Evolutionary conservation across 2,888 invertebrate species (phyloP).

Genomic region (Caenorhabditis macrosperma): DNA sequence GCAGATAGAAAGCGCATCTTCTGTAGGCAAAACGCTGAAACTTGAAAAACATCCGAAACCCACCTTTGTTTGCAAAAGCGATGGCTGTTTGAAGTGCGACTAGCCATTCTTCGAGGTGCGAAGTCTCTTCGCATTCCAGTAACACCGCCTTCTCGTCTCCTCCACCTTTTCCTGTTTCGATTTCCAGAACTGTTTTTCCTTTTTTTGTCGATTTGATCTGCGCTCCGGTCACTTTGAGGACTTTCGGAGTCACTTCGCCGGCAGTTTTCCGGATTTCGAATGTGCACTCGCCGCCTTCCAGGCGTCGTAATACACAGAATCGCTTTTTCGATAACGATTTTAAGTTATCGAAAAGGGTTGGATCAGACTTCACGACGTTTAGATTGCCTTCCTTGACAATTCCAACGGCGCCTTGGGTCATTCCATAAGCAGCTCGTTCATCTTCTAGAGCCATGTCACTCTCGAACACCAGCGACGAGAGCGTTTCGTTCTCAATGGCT

Average conservation of each 20-base stretch:
- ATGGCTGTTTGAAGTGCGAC: slow-evolving; percentile 65
- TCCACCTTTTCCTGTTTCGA: slow-evolving; percentile 18
- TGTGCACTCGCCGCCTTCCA: slow-evolving; percentile 69
- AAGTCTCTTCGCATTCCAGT: slow-evolving; percentile 59
- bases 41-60: slow-evolving; percentile 2
- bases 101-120: slow-evolving; percentile 64
- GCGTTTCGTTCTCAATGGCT: slow-evolving; percentile 62
- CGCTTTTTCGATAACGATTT: slow-evolving; percentile 74
- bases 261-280: slow-evolving; percentile 68
- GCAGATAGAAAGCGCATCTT: slow-evolving; percentile 63
- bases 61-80: slow-evolving; percentile 65
- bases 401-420: slow-evolving; percentile 32
- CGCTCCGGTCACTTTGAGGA: slow-evolving; percentile 69
- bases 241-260: slow-evolving; percentile 46
- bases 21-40: slow-evolving; percentile 46
- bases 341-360: slow-evolving; percentile 73
- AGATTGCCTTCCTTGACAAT: slow-evolving; percentile 64
- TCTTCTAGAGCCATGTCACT: slow-evolving; percentile 76
- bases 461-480: slow-evolving; percentile 74
- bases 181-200: slow-evolving; percentile 74
- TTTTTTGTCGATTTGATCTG: slow-evolving; percentile 76
- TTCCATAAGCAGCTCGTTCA: slow-evolving; percentile 63
- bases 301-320: slow-evolving; percentile 72
- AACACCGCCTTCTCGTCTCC: slow-evolving; percentile 55
- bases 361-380: slow-evolving; percentile 71